Evolutionary conservation across 2,888 invertebrate species (phyloP).

Genomic region (Dynastes hyllus): DNA sequence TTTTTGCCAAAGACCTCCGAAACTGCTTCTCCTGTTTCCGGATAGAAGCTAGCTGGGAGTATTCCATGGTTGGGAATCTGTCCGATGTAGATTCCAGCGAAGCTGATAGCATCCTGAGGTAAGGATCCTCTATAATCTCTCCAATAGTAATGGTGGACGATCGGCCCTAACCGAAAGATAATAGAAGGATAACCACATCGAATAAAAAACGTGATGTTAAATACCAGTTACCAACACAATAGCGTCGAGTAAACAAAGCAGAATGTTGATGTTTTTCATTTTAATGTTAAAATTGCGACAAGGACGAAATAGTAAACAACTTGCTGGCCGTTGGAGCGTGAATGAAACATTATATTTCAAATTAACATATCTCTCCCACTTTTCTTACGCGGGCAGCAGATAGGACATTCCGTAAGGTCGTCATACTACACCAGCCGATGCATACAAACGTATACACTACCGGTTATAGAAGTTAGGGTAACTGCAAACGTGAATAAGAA

Average conservation of each 20-base stretch:
- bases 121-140: slow-evolving; percentile 35
- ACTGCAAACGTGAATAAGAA: too few species aligned
- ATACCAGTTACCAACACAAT: background rate
- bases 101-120: slow-evolving; percentile 18
- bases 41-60: slow-evolving; percentile 38
- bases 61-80: slow-evolving; percentile 38
- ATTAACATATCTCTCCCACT: too few species aligned
- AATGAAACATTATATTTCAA: too few species aligned
- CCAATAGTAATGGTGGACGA: slow-evolving; percentile 32
- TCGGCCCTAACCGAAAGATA: background rate
- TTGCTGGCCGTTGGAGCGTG: too few species aligned
- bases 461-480: too few species aligned
- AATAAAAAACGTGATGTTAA: too few species aligned
- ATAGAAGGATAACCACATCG: background rate
- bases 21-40: slow-evolving; percentile 11
- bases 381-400: too few species aligned
- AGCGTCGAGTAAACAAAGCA: background rate
- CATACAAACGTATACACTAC: too few species aligned
- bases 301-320: too few species aligned
- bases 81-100: slow-evolving; percentile 27
- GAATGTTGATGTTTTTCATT: background rate
- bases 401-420: too few species aligned
- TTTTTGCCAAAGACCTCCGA: slow-evolving; percentile 15
- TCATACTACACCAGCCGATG: too few species aligned
- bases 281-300: background rate